Evolutionary conservation across 2,888 invertebrate species (phyloP), one percentile per base, ranked within the genome.

Genomic region (Cephus pygmeus): DNA sequence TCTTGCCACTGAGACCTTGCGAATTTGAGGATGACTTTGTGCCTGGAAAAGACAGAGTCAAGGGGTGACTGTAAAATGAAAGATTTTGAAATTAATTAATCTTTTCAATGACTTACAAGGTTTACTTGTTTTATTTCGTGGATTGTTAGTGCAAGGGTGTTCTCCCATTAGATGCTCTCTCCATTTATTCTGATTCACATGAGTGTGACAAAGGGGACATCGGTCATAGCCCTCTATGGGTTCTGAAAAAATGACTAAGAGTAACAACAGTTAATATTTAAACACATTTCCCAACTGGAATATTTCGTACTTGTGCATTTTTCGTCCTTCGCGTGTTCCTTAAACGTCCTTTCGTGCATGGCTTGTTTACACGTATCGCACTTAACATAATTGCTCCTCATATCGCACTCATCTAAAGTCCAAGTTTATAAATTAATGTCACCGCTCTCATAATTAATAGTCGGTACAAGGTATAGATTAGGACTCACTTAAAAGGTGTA

Each of bases 151-250:
- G 80, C 91, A 91, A n/a, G 91, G 89, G 82, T 92, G 92, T 82
- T 94, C 94, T 2, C 93, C 93, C 94, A 95, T 95, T 40, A 97
- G 93, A 89, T 97, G 97, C 75, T 95, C 93, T 89, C 95, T 95
- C 98, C 98, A 98, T 31, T 96, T 96, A 76, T 96, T 94, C 87
- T 97, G 96, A 30, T 95, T 94, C 2, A 98, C 94, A 90, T 97
- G 96, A 81, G 93, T 94, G 86, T 96, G 95, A 89, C 98, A 98
- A 81, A 98, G 93, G 0, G 98, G 97, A 89, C 98, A 98, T 85
- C 96, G 95, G 90, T 95, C 96, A 81, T 95, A 95, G 68, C 96
- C 95, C 84, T 93, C 93, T 35, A 92, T 88, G 40, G 93, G 90
- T 86, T 93, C 94, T 92, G 88, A 83, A 87, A 92, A 81, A 34